Base-by-base conservation (phyloP, 2,888 invertebrate species). In the Orthosia incerta region DNA sequence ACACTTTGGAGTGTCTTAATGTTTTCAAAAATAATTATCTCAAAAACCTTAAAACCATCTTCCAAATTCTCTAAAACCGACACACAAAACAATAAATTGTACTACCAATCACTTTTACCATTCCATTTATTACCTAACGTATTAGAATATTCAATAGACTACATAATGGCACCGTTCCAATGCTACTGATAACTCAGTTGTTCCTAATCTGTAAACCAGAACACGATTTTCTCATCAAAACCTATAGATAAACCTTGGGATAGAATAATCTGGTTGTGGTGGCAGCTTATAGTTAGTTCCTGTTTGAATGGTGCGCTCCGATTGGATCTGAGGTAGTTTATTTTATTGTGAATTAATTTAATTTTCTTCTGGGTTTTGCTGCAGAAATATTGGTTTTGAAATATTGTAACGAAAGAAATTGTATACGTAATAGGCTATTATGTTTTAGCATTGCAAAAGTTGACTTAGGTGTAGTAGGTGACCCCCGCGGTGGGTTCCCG, bases 151-250 rank as follows among this genome's bases (percentile, higher is more conserved):
- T 86, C 69, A 80, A 83, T 85, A 70, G 56, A 71, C 84, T 67
- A 7, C 60, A 69, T 51, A 39, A 76, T 84, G 69, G 74, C 71
- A 66, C 13, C 20, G 61, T 76, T 82, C 74, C 84, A 82, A 76
- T 70, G 61, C 57, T 62, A 50, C 72, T 76, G 85, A 79, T 76
- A 86, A 79, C 75, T 79, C 55, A 86, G 80, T 85, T 76, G 84
- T 83, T 85, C 67, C 83, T 83, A 81, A 84, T 88, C 79, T 79
- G 67, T 76, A 71, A 87, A 84, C 86, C 83, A 85, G 79, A 85
- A 89, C 88, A 88, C 85, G 88, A 85, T 88, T 88, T 86, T 82
- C 88, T 86, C 88, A 89, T 89, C 87, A 84, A 69, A 86, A 82
- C 83, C 84, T 86, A 84, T 75, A 84, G 84, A 84, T 85, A 81